Evolutionary conservation across 64 coral and sea anemone species (phyloP).

Genomic region (Cladopsammia gracilis): DNA sequence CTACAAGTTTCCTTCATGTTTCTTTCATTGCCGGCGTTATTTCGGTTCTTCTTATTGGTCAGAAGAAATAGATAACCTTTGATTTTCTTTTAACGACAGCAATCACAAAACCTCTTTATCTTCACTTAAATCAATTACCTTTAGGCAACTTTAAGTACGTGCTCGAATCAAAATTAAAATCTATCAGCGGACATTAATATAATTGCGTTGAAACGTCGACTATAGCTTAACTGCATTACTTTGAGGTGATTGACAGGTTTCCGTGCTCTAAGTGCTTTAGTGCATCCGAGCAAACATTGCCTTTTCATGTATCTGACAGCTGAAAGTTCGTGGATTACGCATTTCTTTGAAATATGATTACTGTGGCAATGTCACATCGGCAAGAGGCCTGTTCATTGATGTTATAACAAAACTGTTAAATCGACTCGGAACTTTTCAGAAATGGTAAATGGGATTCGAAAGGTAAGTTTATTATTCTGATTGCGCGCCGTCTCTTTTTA

Average conservation of each 20-base stretch:
- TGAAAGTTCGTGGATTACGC: slow-evolving; percentile 10
- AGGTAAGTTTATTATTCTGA: too few relatives aligned
- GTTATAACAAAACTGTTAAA: neutral
- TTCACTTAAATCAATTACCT: neutral
- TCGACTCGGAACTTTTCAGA: too few relatives aligned
- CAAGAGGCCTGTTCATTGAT: neutral
- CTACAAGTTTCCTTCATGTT: too few relatives aligned
- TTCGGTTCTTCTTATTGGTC: too few relatives aligned
- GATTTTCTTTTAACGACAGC: neutral
- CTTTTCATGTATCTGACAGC: neutral
- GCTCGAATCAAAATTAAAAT: neutral
- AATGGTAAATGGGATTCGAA: too few relatives aligned
- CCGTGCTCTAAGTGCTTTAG: neutral
- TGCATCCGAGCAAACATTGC: neutral
- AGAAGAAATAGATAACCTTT: too few relatives aligned
- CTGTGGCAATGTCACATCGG: neutral
- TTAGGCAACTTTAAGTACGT: neutral
- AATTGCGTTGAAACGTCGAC: too few relatives aligned
- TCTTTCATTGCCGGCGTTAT: neutral
- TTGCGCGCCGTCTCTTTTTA: too few relatives aligned
- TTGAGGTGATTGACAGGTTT: slow-evolving; percentile 4
- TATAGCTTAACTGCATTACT: neutral
- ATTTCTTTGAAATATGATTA: neutral
- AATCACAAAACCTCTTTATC: neutral
- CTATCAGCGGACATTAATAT: neutral